Evolutionary conservation across 2,888 invertebrate genomes (phyloP), one percentile per base, ranked within the genome.

Genomic region (Hoplodrina ambigua): DNA sequence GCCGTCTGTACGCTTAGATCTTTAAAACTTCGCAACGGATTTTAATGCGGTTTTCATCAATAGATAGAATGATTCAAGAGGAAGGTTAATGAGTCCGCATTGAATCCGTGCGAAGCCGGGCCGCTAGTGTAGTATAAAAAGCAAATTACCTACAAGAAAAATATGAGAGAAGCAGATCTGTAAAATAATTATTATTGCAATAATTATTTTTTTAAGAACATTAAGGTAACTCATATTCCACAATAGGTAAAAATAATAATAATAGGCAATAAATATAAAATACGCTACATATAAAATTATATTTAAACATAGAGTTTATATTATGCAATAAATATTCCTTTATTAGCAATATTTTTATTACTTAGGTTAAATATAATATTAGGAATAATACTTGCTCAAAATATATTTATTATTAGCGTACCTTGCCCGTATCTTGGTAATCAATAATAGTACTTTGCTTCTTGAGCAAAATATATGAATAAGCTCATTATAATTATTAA

Each of bases 371-470:
- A 55, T 10, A 55, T 37, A 44, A 55, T 37, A 44, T 53, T 44
- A 71, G 50, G 17, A 46, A 68, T 37, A 75, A 69, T 69, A 72
- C 49, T 59, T 77, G 54, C 4, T 55, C 44, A n/a, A 41, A 30
- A 57, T 66, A 49, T 66, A 62, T 11, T 17, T 20, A 30, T 46
- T 58, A 4, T 25, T 52, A 57, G 79, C 58, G 52, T 37, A 55
- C 70, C 65, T 59, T 68, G 80, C 82, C 80, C 82, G 65, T 62
- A 57, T 49, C 25, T 59, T 82, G 79, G 69, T 80, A 70, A 79
- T 70, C 58, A 82, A 17, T 55, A 30, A 60, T 11, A 50, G n/a
- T 55, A 59, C n/a, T 52, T 62, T 55, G 59, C 63, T 66, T 20
- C 37, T 52, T 64, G 11, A 66, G 69, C 75, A 79, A 75, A 64